Base-by-base conservation (phyloP, 2,113 vertebrate species). In the Pygoscelis antarcticus region DNA sequence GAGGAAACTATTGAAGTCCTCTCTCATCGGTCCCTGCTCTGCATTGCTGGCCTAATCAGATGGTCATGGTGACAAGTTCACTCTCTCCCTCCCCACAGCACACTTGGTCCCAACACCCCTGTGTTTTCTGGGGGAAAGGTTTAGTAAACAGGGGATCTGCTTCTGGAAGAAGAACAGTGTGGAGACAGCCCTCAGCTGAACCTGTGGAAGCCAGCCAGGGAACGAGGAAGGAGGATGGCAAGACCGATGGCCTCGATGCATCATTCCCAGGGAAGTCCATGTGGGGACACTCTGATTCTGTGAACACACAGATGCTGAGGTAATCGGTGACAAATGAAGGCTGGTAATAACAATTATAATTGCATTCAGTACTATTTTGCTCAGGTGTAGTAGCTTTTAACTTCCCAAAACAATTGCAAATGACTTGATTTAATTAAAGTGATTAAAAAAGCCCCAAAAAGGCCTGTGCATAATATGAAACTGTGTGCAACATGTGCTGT, bases 391-490 rank as follows among this genome's bases (percentile, higher is more conserved):
- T 34, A 47, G 20, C 34, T 94, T 91, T 83, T 90, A 40, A 27
- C 34, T 86, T 91, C n/a, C 29, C 20, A 32, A 84, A 95, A 62
- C 26, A 84, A 83, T 44, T 74, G 51, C 22, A 94, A 87, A 82
- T n/a, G 1, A 57, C 32, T 87, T 13, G 61, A 9, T 79, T 79
- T 64, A 77, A 88, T 58, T 42, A 88, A 88, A 85, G 32, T 49
- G 42, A 57, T 83, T 80, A 15, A 52, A 76, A 91, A 68, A 17
- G 7, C 7, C 20, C 49, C 21, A 0, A 61, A 61, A 93, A 65
- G 29, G 27, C 21, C 30, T 51, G 23, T 1, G 0, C 5, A 19
- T 34, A 47, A 61, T 30, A 60, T 38, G 55, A 83, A 88, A 10
- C 5, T 36, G 3, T 30, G 32, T 93, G n/a, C 62, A 72, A 27